These are phyloP conservation scores for Aramus guarauna DNA, from an alignment of 2,113 vertebrate species.

Conservation along the genomic window DNA sequence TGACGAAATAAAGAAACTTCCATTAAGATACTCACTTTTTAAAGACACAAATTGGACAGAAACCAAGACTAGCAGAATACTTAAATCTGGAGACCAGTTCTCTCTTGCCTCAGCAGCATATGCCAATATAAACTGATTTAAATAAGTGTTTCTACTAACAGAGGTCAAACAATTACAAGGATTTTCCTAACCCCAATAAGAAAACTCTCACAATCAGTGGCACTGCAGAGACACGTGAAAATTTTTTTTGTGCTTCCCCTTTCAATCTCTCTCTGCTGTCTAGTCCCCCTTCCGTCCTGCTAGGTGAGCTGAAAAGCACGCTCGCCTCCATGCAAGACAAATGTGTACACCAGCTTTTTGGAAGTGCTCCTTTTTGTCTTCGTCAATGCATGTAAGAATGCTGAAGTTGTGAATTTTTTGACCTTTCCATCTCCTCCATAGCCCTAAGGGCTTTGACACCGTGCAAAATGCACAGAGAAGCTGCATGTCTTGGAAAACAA, in stretches of 20 bases:
- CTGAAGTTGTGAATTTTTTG: neutral
- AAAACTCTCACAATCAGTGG: neutral
- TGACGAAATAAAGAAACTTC: conserved; percentile 1
- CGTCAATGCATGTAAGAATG: neutral
- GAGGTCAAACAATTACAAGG: neutral
- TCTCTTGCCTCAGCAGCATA: neutral
- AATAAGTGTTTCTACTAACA: neutral
- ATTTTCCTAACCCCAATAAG: neutral
- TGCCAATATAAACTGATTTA: neutral
- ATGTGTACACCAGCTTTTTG: neutral
- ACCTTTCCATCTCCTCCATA: neutral
- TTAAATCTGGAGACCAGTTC: neutral
- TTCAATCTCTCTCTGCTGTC: neutral
- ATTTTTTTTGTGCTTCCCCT: neutral
- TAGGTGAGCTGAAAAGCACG: neutral
- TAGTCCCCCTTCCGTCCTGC: neutral
- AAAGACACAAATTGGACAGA: neutral
- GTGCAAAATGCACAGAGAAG: neutral
- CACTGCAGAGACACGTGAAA: neutral
- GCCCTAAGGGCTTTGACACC: neutral
- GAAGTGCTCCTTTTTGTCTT: neutral
- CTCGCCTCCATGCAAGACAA: neutral
- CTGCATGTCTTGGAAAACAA: neutral
- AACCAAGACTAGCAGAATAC: neutral
- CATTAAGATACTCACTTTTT: neutral